Evolutionary conservation across 2,888 invertebrate species (phyloP), one percentile per base, ranked within the genome.

Genomic region (Spatulosminthurus flaviceps): DNA sequence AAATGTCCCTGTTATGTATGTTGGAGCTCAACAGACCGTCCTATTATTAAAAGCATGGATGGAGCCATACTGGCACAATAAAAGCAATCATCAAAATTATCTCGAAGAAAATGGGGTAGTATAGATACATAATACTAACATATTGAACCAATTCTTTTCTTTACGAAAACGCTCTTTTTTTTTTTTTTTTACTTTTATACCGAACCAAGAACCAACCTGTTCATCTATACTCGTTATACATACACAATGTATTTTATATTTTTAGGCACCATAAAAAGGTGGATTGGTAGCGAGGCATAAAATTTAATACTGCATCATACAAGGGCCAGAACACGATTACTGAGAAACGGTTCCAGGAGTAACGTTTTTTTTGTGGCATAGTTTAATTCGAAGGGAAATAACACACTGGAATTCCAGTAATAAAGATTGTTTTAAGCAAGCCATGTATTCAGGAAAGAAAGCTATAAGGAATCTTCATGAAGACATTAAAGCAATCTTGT

Each of bases 221-320:
- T n/a, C n/a, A n/a, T n/a, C n/a, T n/a, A n/a, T n/a, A n/a, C n/a
- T n/a, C n/a, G n/a, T n/a, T n/a, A n/a, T n/a, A n/a, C 21, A 67
- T 28, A 9, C 28, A 26, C 5, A 26, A 67, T 67, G 28, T 67
- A 67, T 67, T 1, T 19, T 24, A 28, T 28, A 19, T 13, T 67
- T 67, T 67, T 28, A 67, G 24, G 67, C 67, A 29, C 29, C 67
- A 67, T 67, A 28, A 67, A 67, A n/a, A 67, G 24, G 19, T n/a
- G 26, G 28, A 67, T 67, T 67, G 67, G 67, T 28, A 67, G 28
- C 16, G 13, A 28, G 67, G 28, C 67, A 67, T 67, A 67, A 67
- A 67, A 67, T 67, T 67, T 67, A 26, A 67, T 24, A 19, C 26
- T 26, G 29, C 28, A 67, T 67, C 51, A 51, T 2, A 19, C 51